phyloP scores from a whole-genome alignment of 2,888 invertebrate species.

The Hylaea fasciaria region DNA sequence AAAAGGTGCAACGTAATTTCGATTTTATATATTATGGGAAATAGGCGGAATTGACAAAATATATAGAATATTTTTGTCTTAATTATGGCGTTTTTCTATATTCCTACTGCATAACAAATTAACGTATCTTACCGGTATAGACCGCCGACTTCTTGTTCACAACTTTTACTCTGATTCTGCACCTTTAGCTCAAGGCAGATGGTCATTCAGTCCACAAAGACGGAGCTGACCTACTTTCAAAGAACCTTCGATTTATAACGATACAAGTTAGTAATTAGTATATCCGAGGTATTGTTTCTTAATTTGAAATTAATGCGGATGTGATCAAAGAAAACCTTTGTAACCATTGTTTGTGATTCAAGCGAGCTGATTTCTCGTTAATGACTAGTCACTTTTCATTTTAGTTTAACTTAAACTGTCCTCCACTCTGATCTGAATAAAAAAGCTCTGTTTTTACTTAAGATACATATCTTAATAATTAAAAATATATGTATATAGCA shows the following conservation, averaged over 20 bases:
- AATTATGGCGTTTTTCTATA: no score
- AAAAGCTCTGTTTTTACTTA: no score
- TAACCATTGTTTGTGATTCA: conserved; percentile 18
- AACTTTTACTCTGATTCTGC: conserved; percentile 34
- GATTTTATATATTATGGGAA: no score
- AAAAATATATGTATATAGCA: no score
- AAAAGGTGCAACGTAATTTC: no score
- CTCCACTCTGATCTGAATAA: no score
- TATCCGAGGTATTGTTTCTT: conserved; percentile 28
- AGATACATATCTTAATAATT: no score
- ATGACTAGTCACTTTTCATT: no score
- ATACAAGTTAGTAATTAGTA: conserved; percentile 7
- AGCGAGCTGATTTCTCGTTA: neutral
- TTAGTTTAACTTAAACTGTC: no score
- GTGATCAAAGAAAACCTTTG: conserved; percentile 6
- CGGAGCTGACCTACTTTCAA: conserved; percentile 52
- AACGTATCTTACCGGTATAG: neutral
- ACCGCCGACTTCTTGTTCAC: neutral
- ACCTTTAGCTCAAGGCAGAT: conserved; percentile 47
- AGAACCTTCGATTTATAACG: conserved; percentile 35
- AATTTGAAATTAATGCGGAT: conserved; percentile 19
- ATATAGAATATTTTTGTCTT: no score
- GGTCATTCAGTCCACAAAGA: conserved; percentile 41
- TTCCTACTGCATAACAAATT: neutral
- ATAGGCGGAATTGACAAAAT: no score